Evolutionary conservation across 2,113 vertebrate genomes (phyloP).

Genomic region (Corvus hawaiiensis): DNA sequence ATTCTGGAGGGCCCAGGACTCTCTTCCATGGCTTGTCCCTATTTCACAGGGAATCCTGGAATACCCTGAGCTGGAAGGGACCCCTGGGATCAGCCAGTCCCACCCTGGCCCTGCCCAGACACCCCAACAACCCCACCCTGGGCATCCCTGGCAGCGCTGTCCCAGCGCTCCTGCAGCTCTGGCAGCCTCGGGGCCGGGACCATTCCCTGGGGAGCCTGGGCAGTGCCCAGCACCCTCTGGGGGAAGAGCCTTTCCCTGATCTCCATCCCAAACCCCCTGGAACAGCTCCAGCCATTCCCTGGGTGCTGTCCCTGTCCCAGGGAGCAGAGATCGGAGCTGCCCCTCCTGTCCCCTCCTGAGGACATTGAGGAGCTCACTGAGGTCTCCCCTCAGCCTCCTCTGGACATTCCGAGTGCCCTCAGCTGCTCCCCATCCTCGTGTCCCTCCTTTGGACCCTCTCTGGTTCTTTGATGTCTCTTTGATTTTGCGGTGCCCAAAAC

Average conservation of each 20-base stretch:
- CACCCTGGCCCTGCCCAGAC: background rate
- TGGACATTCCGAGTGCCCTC: background rate
- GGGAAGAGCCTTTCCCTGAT: background rate
- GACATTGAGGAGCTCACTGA: too few species aligned
- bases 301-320: background rate
- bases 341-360: background rate
- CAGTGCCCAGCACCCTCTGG: background rate
- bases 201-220: background rate
- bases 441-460: background rate
- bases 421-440: background rate
- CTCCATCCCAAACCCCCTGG: accelerated
- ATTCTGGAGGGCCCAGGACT: background rate
- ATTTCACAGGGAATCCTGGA: background rate
- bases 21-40: background rate
- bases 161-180: background rate
- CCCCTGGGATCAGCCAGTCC: too few species aligned
- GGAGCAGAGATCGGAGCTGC: background rate
- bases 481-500: background rate
- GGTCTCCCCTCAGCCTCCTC: too few species aligned
- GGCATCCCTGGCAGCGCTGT: background rate
- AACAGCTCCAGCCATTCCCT: background rate
- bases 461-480: background rate
- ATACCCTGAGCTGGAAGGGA: background rate
- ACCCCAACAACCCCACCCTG: background rate
- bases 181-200: background rate